Evolutionary conservation across 2,113 vertebrate genomes (phyloP), one percentile per base, ranked within the genome.

Genomic region (Noctilio leporinus): DNA sequence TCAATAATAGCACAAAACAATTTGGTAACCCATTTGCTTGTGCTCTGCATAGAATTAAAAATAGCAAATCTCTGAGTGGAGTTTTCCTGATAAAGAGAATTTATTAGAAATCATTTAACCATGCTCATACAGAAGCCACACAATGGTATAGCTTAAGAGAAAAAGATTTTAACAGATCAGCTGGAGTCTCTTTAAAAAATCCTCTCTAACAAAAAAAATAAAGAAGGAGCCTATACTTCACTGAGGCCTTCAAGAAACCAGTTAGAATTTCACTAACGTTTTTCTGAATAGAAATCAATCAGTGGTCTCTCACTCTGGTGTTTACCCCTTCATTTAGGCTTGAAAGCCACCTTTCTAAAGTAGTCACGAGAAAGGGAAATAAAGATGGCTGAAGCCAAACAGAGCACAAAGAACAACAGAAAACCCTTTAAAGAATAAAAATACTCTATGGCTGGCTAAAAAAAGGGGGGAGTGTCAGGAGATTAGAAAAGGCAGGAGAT

Each of bases 381-480:
- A 83, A 88, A 76, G 70, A 97, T 82, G 59, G 82, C 47, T 97
- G 89, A 93, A 95, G 65, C 94, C 76, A 96, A 83, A 24, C 76
- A 86, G 69, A 83, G 47, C 82, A 98, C 91, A 97, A 98, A 97
- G 47, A 96, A 55, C 92, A 97, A 94, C 95, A 95, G 96, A 93
- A 97, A 96, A 97, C 78, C 64, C n/a, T 97, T 98, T 97, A 97
- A 43, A 87, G 82, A 97, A 96, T 97, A 94, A 97, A 91, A 97
- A 95, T 62, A 85, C 43, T 91, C 81, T 90, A 80, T 93, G 97
- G 95, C 95, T 89, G 89, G 67, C 70, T 96, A 97, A 96, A 97
- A 97, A 98, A 92, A 67, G 45, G 26, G 14, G 87, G 97, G 89
- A 95, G 95, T 97, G 90, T 90, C 95, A 94, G 90, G 40, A 43